Conservation (phyloP, 35 echinoderm and acorn worm genomes). For the Stichopus chloronotus region DNA sequence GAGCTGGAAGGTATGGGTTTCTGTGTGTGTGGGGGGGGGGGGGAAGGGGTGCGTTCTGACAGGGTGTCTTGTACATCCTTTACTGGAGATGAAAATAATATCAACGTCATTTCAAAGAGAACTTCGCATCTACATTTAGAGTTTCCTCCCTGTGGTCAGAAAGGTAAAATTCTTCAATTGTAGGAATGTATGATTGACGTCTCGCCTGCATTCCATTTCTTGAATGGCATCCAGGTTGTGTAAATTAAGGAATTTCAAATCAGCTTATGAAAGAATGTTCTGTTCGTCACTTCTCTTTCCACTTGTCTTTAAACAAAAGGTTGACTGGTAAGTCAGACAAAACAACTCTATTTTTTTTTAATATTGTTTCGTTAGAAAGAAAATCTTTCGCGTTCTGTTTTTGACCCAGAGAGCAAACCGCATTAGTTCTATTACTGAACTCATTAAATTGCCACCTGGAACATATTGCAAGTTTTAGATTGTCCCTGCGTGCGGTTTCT, state of each 20-base stretch:
- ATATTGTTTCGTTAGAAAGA: background rate
- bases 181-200: background rate
- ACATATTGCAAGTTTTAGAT: constrained; percentile 35
- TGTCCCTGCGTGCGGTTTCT: constrained; percentile 10
- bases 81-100: too few species aligned
- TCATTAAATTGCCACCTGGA: constrained; percentile 48
- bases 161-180: too few species aligned
- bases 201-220: background rate
- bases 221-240: constrained; percentile 5
- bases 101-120: too few species aligned
- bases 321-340: constrained; percentile 22
- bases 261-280: background rate
- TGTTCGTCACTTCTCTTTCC: background rate
- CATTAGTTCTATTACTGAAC: constrained; percentile 43
- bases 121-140: too few species aligned
- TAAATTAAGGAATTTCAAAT: background rate
- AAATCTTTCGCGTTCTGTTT: background rate
- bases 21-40: too few species aligned
- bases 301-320: constrained; percentile 14
- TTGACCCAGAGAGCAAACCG: constrained; percentile 46
- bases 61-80: too few species aligned
- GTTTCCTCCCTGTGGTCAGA: too few species aligned
- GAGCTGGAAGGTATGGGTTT: too few species aligned
- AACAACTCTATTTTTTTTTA: constrained; percentile 26
- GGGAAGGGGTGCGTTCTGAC: too few species aligned